phyloP scores from a whole-genome alignment of 2,113 vertebrate species.

The Sphyrna mokarran region DNA sequence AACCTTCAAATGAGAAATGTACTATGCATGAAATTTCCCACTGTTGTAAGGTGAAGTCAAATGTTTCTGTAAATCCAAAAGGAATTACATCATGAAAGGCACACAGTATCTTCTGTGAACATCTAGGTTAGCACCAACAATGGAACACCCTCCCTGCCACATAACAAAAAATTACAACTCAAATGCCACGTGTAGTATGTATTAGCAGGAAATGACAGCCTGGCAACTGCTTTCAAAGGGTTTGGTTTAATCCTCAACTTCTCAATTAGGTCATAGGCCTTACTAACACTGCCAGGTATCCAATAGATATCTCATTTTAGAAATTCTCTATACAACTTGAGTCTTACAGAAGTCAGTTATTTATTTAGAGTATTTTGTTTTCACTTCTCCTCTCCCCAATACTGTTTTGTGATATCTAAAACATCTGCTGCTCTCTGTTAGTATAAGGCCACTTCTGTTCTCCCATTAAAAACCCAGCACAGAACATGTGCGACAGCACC shows the following conservation, averaged over 20 bases:
- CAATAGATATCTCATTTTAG: neutral
- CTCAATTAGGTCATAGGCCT: conserved; percentile 18
- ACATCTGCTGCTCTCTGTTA: conserved; percentile 14
- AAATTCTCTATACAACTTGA: conserved; percentile 24
- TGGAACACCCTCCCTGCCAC: neutral
- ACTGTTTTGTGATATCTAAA: conserved; percentile 31
- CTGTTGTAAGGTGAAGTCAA: conserved; percentile 2
- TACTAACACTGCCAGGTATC: neutral
- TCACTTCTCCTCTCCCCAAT: conserved; percentile 23
- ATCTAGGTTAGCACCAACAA: conserved; percentile 22
- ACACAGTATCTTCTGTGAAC: conserved; percentile 30
- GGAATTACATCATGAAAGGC: conserved; percentile 28
- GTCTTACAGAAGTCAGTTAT: conserved; percentile 18
- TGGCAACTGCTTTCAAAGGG: neutral
- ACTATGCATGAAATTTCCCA: neutral
- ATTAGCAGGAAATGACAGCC: neutral
- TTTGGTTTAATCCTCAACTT: neutral
- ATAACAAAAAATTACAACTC: neutral
- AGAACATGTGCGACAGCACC: conserved; percentile 34
- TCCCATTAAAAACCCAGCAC: conserved; percentile 24
- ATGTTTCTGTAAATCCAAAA: conserved; percentile 1
- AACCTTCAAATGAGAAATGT: conserved; percentile 12
- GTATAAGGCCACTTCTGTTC: conserved; percentile 35
- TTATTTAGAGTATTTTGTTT: conserved; percentile 10
- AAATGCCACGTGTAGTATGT: neutral